A percentile compares a stretch with the other conserved stretches of the same genome.
These are phyloP conservation scores for Scaptomyza flava DNA, from an alignment of 2,888 invertebrate species.

Conservation along the genomic window DNA sequence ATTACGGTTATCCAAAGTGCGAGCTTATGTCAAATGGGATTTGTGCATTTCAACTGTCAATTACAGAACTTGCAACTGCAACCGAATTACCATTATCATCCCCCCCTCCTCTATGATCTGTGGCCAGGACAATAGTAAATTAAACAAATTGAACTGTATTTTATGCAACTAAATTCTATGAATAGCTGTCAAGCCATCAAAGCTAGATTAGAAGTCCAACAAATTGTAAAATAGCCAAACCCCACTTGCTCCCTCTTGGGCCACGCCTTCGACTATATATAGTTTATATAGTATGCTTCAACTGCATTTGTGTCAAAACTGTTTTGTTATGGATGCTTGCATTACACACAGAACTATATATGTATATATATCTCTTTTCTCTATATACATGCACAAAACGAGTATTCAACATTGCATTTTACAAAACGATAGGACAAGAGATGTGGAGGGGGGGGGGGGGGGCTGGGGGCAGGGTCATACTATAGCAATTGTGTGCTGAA, in stretches of 20 bases:
- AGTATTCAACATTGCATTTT: conserved; percentile 14
- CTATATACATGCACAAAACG: neutral
- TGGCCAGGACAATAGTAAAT: conserved; percentile 37
- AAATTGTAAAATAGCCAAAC: conserved; percentile 34
- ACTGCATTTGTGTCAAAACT: conserved; percentile 73
- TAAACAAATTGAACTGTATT: conserved; percentile 58
- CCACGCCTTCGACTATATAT: neutral
- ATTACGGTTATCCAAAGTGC: conserved; percentile 45
- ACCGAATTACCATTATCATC: neutral
- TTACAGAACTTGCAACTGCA: conserved; percentile 42
- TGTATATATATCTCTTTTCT: conserved; percentile 55
- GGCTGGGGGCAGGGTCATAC: too few species aligned
- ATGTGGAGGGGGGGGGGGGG: neutral
- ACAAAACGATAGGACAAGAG: neutral
- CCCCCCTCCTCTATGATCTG: conserved; percentile 22
- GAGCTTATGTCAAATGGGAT: conserved; percentile 54
- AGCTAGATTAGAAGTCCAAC: conserved; percentile 49
- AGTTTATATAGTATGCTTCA: conserved; percentile 3
- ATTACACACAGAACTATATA: conserved; percentile 51
- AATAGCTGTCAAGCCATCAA: conserved; percentile 59
- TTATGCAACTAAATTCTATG: conserved; percentile 40
- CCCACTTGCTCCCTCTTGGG: neutral
- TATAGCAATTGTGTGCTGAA: conserved; percentile 53
- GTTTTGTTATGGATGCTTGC: conserved; percentile 69
- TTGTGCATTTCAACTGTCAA: conserved; percentile 58